phyloP scores from a whole-genome alignment of 2,888 invertebrate species.

The Pecten maximus region DNA sequence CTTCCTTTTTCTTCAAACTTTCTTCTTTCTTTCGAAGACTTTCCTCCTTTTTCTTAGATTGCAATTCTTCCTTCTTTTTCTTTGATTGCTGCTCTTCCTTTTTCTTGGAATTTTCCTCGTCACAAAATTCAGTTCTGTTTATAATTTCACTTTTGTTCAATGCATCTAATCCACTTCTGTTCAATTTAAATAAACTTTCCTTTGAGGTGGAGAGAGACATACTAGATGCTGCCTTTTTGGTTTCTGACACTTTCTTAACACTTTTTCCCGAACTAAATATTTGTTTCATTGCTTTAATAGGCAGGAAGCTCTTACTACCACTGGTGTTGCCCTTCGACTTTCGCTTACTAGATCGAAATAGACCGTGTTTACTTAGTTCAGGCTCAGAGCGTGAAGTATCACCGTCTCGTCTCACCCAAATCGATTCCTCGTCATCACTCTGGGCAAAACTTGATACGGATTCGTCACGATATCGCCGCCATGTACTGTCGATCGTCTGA shows the following conservation, averaged over 20 bases:
- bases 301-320: constrained; percentile 49
- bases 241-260: constrained; percentile 36
- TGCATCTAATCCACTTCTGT: constrained; percentile 56
- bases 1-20: constrained; percentile 33
- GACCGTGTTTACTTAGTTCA: constrained; percentile 49
- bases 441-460: constrained; percentile 48
- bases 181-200: constrained; percentile 52
- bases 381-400: constrained; percentile 53
- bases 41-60: constrained; percentile 35
- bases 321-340: constrained; percentile 45
- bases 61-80: constrained; percentile 44
- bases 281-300: constrained; percentile 53
- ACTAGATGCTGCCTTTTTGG: constrained; percentile 50
- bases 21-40: constrained; percentile 20
- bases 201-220: constrained; percentile 51
- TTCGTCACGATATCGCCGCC: constrained; percentile 52
- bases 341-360: constrained; percentile 46
- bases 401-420: constrained; percentile 50
- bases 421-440: constrained; percentile 52
- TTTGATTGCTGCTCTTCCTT: constrained; percentile 46
- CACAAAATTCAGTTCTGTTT: constrained; percentile 47
- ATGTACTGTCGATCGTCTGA: constrained; percentile 44
- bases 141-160: constrained; percentile 44
- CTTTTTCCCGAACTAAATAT: constrained; percentile 51
- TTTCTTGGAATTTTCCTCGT: constrained; percentile 45